A percentile compares a stretch with the other conserved stretches of the same genome.
Conservation (phyloP, 2,888 invertebrate genomes). For the Eilema sororculum region DNA sequence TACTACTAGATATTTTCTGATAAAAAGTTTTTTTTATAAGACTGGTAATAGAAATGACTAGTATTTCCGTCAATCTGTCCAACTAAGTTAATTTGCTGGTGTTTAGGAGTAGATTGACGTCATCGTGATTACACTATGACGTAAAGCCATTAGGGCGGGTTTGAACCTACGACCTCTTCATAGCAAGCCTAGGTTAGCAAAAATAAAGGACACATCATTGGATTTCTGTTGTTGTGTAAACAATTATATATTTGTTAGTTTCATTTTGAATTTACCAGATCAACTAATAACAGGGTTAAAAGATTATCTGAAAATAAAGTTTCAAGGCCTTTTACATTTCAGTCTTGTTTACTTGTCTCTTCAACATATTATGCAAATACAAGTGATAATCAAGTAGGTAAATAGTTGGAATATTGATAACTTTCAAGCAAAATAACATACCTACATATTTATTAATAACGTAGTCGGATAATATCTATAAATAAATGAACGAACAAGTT, state of each 20-base stretch:
- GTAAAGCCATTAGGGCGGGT: too few relatives aligned
- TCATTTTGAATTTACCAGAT: background rate
- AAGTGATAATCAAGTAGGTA: conserved; percentile 8
- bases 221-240: too few relatives aligned
- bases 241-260: background rate
- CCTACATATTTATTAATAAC: conserved; percentile 13
- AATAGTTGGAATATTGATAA: conserved; percentile 7
- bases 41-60: background rate
- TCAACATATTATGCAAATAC: background rate
- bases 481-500: conserved; percentile 9
- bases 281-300: conserved; percentile 1
- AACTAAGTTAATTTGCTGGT: too few relatives aligned
- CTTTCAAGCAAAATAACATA: conserved; percentile 2
- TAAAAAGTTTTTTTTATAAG: background rate
- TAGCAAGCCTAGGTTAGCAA: too few relatives aligned
- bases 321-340: background rate
- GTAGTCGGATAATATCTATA: conserved; percentile 13
- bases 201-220: too few relatives aligned
- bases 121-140: too few relatives aligned
- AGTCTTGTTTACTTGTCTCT: background rate
- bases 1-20: background rate
- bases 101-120: too few relatives aligned
- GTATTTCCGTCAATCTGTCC: background rate
- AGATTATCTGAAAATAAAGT: background rate
- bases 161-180: too few relatives aligned